These are phyloP conservation scores for Leptinotarsa tumamoca DNA, from an alignment of 2,888 invertebrate species.

Conservation along the genomic window DNA sequence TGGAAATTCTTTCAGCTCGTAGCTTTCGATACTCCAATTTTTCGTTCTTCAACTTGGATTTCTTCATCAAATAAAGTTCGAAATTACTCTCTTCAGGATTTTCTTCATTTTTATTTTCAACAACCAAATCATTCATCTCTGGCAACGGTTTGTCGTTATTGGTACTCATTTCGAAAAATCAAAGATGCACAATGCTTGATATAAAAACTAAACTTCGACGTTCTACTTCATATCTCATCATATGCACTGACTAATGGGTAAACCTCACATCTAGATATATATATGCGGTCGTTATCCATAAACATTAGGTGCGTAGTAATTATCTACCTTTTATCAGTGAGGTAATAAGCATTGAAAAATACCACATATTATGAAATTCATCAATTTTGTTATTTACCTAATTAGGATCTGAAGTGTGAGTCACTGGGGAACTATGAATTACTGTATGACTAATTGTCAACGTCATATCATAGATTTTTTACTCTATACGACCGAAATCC, in stretches of 20 bases:
- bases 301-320: not conserved
- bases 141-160: not conserved
- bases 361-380: not conserved
- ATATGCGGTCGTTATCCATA: not conserved
- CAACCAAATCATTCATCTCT: not conserved
- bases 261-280: not conserved
- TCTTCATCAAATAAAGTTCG: conserved; percentile 14
- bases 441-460: not conserved
- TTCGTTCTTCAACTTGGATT: not conserved
- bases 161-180: not conserved
- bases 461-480: not conserved
- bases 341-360: not conserved
- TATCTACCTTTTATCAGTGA: conserved; percentile 3
- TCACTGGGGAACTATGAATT: not conserved
- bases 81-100: not conserved
- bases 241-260: not conserved
- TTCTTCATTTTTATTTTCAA: conserved; percentile 3
- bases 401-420: not conserved
- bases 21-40: not conserved
- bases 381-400: conserved; percentile 1
- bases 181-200: not conserved
- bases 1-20: not conserved
- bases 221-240: not conserved
- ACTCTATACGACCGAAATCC: not conserved
- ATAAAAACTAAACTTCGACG: not conserved